Base-by-base conservation (phyloP, 2,113 vertebrate genomes). In the Heptranchias perlo region DNA sequence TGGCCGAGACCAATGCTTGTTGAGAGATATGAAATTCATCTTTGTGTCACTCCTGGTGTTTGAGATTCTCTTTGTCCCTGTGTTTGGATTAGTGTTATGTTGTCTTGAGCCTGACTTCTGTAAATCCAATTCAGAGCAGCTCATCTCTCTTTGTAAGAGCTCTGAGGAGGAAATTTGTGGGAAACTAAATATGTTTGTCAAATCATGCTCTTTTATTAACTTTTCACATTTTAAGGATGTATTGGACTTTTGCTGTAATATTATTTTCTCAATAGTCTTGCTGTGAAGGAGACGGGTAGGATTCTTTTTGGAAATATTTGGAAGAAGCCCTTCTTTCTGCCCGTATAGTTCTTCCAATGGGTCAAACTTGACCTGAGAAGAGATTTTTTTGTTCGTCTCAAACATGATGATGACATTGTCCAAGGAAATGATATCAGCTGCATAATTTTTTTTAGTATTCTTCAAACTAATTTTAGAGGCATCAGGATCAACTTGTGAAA, bases 271-370 rank as follows among this genome's bases (percentile, higher is more conserved):
- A 93, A 58, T 96, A 96, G 11, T 28, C 96, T 76, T 47, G 13
- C 49, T 0, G 16, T 39, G 96, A 89, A 35, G 58, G 35, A 39
- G 61, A 39, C 25, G 23, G 54, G 54, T n/a, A 39, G 11, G n/a
- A 64, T n/a, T 93, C n/a, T 13, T 64, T 62, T 62, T 6, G n/a
- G 91, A 93, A n/a, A 93, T 62, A 93, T 52, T 28, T 18, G 91
- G 13, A 62, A 39, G n/a, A 54, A 25, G 52, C 14, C n/a, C 91
- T 93, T 96, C 96, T 96, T 97, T 96, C 87, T 96, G 96, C 39
- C 98, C 97, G 39, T 98, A 98, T 58, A 98, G 97, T 96, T 97
- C 97, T 97, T 98, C 98, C 87, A 98, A 96, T 0, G 98, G 98
- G 44, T 98, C 98, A 8, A 97, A 94, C 69, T 96, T 96, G 58